A percentile compares a stretch with the other conserved stretches of the same genome.
Evolutionary conservation across 2,797 vertebrate genomes (phyloP).

Genomic region (Brachyalestes nurse): DNA sequence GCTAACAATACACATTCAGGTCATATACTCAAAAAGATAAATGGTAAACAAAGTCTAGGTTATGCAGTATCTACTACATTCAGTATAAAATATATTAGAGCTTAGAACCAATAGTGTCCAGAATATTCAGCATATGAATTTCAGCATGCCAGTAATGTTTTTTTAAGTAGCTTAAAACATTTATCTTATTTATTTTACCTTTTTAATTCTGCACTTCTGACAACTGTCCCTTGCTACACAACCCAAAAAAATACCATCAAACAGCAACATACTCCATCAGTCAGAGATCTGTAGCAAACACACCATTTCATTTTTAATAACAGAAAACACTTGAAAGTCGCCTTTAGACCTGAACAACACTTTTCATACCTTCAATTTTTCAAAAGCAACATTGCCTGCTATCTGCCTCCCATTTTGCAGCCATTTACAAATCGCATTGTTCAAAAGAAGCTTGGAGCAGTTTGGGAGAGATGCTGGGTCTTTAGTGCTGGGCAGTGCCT

Average conservation of each 20-base stretch:
- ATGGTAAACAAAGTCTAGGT: too few species aligned
- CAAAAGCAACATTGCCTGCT: neutral
- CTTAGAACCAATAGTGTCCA: neutral
- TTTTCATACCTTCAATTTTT: conserved; percentile 9
- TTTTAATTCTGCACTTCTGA: neutral
- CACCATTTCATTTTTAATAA: neutral
- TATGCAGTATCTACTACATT: too few species aligned
- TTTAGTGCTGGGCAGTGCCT: conserved; percentile 8
- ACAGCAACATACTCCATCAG: neutral
- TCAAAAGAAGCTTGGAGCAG: conserved; percentile 10
- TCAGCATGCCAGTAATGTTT: neutral
- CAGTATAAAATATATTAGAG: neutral
- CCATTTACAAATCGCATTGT: conserved; percentile 10
- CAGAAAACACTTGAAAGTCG: neutral
- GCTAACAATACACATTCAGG: too few species aligned
- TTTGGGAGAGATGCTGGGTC: neutral
- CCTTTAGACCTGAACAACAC: conserved; percentile 3
- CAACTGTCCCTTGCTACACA: neutral
- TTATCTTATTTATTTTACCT: neutral
- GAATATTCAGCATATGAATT: neutral
- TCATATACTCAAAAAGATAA: too few species aligned
- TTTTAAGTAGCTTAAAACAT: neutral
- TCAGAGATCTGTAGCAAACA: neutral
- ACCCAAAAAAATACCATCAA: neutral
- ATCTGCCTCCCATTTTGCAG: conserved; percentile 12